These are phyloP conservation scores for Anguilla obscura DNA, from an alignment of 2,797 vertebrate genomes.

Conservation along the genomic window DNA sequence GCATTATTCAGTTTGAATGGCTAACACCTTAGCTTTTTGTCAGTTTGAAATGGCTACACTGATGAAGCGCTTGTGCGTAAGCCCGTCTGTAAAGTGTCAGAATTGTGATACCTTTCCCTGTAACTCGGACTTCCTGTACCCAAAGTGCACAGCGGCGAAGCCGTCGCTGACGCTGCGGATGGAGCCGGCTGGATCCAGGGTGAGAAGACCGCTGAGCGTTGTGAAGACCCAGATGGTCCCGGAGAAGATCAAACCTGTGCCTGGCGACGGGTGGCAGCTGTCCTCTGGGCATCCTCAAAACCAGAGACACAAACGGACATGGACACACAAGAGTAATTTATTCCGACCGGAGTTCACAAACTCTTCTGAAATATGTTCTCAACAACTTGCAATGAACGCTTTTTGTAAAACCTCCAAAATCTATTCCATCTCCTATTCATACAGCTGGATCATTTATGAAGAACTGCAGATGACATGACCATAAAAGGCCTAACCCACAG, in stretches of 20 bases:
- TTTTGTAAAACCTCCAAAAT: background rate
- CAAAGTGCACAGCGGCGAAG: slow-evolving; percentile 81
- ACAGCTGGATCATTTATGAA: background rate
- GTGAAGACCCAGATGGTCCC: slow-evolving; percentile 83
- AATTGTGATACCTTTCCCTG: slow-evolving; percentile 79
- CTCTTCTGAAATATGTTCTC: background rate
- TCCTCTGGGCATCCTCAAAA: slow-evolving; percentile 44
- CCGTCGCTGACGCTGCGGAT: slow-evolving; percentile 81
- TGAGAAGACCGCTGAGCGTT: slow-evolving; percentile 82
- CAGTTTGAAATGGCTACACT: background rate
- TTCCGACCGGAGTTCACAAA: background rate
- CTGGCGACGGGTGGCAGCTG: slow-evolving; percentile 25
- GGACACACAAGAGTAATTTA: slow-evolving; percentile 1
- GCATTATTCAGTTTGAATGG: too few species aligned
- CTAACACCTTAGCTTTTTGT: too few species aligned
- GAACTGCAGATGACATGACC: background rate
- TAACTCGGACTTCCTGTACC: slow-evolving; percentile 81
- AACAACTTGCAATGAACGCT: background rate
- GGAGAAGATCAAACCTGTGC: slow-evolving; percentile 64
- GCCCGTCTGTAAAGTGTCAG: background rate
- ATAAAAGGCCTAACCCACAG: background rate
- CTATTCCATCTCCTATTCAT: background rate
- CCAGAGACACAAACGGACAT: slow-evolving; percentile 14
- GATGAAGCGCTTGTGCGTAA: background rate
- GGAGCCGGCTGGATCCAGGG: slow-evolving; percentile 78